A percentile compares a stretch with the other conserved stretches of the same genome.
Evolutionary conservation across 2,113 vertebrate genomes (phyloP).

Genomic region (Syngnathus scovelli): DNA sequence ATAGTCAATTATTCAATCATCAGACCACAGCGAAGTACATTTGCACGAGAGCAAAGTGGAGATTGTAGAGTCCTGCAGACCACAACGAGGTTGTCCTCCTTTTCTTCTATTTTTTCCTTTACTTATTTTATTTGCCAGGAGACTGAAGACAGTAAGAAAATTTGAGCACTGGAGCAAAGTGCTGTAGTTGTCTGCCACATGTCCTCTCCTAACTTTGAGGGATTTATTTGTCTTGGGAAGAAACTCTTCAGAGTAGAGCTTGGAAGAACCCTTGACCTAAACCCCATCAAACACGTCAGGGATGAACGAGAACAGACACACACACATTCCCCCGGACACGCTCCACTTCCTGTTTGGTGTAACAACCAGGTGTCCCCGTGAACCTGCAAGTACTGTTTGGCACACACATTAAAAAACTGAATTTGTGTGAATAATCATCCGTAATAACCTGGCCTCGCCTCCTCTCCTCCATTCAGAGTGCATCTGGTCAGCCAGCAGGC

Average conservation of each 20-base stretch:
- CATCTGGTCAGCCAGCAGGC: slow-evolving; percentile 71
- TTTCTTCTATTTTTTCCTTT: no score
- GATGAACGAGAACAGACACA: neutral
- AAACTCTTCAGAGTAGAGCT: neutral
- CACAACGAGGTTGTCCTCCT: no score
- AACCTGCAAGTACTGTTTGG: neutral
- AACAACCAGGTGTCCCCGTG: neutral
- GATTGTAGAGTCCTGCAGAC: no score
- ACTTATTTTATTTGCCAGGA: no score
- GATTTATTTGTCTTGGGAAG: neutral
- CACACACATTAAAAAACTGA: slow-evolving; percentile 10
- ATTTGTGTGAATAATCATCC: slow-evolving; percentile 36
- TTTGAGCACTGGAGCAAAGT: neutral
- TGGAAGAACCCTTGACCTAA: neutral
- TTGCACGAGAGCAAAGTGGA: no score
- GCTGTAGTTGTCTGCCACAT: no score
- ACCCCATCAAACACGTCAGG: neutral
- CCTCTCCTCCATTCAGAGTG: slow-evolving; percentile 59
- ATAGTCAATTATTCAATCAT: neutral
- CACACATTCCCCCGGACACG: neutral
- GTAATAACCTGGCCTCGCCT: slow-evolving; percentile 38
- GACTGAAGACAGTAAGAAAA: neutral
- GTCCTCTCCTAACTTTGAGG: neutral
- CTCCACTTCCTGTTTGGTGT: neutral
- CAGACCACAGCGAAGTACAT: neutral